These are phyloP conservation scores for Diplodus sargus DNA, from an alignment of 2,797 vertebrate genomes.

Conservation along the genomic window DNA sequence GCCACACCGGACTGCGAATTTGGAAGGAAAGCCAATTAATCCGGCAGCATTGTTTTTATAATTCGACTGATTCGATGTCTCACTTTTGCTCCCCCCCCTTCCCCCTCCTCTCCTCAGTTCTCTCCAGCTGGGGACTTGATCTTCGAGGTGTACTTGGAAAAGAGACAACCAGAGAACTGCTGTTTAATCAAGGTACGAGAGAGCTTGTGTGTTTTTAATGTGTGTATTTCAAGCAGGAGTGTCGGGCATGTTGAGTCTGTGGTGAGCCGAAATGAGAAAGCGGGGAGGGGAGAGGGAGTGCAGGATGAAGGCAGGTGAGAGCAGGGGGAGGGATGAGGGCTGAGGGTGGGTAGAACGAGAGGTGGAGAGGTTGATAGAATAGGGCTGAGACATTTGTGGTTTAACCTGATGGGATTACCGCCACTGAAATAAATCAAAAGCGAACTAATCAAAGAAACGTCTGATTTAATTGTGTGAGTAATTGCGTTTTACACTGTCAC, in stretches of 20 bases:
- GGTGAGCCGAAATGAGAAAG: slow-evolving; percentile 32
- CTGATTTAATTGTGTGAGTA: slow-evolving; percentile 83
- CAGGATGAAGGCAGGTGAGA: slow-evolving; percentile 35
- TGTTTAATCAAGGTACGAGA: slow-evolving; percentile 93
- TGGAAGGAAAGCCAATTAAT: slow-evolving; percentile 68
- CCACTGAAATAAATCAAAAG: slow-evolving; percentile 79
- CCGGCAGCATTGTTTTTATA: slow-evolving; percentile 46
- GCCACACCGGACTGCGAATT: slow-evolving; percentile 49
- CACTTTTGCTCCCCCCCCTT: neutral
- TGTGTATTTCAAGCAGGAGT: neutral
- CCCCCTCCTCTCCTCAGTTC: slow-evolving; percentile 76
- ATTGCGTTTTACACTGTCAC: slow-evolving; percentile 71
- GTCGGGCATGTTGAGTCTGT: neutral
- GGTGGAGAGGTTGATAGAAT: slow-evolving; percentile 68
- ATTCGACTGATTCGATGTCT: slow-evolving; percentile 52
- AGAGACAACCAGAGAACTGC: slow-evolving; percentile 91
- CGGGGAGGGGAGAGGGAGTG: neutral
- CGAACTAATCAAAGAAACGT: slow-evolving; percentile 80
- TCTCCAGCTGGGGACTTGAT: slow-evolving; percentile 95
- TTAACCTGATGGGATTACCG: slow-evolving; percentile 79
- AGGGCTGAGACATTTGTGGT: slow-evolving; percentile 65
- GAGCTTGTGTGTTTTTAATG: slow-evolving; percentile 25
- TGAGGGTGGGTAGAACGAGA: slow-evolving; percentile 32
- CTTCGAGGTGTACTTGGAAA: slow-evolving; percentile 95
- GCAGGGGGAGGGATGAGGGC: slow-evolving; percentile 21